Conservation (phyloP, 2,888 invertebrate species). For the Liodrosophila aerea region DNA sequence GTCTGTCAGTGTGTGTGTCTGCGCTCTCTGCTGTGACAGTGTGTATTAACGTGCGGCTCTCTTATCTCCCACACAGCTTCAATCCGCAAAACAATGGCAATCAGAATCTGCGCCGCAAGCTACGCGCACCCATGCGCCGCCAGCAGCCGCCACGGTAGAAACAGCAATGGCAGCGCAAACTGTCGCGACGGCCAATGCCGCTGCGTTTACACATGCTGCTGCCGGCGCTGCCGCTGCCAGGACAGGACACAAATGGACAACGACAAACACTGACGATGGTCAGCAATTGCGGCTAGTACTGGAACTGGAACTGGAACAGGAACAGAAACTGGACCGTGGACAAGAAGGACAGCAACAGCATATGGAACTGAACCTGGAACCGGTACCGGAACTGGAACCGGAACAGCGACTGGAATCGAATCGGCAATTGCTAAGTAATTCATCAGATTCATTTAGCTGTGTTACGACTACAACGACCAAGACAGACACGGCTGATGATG, state of each 20-base stretch:
- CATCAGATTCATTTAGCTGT: constrained; percentile 2
- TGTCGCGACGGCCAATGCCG: constrained; percentile 9
- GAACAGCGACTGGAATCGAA: neutral
- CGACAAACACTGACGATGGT: constrained; percentile 5
- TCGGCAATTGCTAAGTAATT: neutral
- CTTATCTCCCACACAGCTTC: constrained; percentile 62
- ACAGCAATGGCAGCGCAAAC: constrained; percentile 58
- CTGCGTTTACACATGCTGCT: neutral
- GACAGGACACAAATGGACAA: constrained; percentile 37
- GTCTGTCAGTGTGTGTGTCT: too few relatives aligned
- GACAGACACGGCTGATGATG: too few relatives aligned
- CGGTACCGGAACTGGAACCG: too few relatives aligned
- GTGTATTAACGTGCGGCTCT: too few relatives aligned
- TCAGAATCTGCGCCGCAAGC: constrained; percentile 78
- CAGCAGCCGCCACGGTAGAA: constrained; percentile 80
- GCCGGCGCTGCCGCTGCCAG: constrained; percentile 10
- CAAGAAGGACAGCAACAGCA: constrained; percentile 9
- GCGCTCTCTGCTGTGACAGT: too few relatives aligned
- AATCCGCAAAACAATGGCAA: constrained; percentile 71
- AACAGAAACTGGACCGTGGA: constrained; percentile 12
- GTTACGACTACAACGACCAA: too few relatives aligned
- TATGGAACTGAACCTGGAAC: constrained; percentile 3
- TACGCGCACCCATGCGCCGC: constrained; percentile 77
- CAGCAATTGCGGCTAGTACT: constrained; percentile 3
- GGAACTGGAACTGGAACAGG: constrained; percentile 7